These are phyloP conservation scores for Sternarchorhynchus goeldii DNA, from an alignment of 2,797 vertebrate species.

Conservation along the genomic window DNA sequence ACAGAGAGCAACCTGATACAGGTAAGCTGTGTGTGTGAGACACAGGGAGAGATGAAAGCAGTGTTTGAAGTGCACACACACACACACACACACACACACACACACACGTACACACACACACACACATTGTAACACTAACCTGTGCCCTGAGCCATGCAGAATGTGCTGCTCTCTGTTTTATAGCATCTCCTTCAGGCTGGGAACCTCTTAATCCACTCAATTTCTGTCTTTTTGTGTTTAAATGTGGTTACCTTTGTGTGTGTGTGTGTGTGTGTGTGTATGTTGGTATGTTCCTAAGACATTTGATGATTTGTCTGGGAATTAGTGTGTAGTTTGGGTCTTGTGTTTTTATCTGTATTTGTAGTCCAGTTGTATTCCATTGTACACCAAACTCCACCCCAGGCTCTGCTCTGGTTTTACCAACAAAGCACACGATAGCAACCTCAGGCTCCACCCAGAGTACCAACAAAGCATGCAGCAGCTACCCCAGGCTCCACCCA, in stretches of 20 bases:
- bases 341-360: no score
- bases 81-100: constrained; percentile 10
- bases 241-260: constrained; percentile 13
- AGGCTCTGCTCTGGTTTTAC: no score
- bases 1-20: constrained; percentile 42
- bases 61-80: constrained; percentile 40
- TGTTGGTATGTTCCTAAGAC: constrained; percentile 48
- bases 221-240: constrained; percentile 30
- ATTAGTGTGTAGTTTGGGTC: no score
- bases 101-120: constrained; percentile 9
- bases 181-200: constrained; percentile 1
- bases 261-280: constrained; percentile 48
- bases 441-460: no score
- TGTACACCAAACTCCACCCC: no score
- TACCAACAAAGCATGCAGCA: no score
- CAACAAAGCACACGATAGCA: no score
- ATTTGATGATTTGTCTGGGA: no score
- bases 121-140: constrained; percentile 8
- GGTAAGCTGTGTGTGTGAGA: constrained; percentile 24
- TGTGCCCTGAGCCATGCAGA: constrained; percentile 32
- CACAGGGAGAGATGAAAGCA: constrained; percentile 8
- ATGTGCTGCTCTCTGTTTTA: constrained; percentile 15
- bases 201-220: constrained; percentile 18
- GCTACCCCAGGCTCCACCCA: no score
- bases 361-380: no score